These are phyloP conservation scores for Colletes collaris DNA, from an alignment of 2,888 invertebrate species.

Conservation along the genomic window DNA sequence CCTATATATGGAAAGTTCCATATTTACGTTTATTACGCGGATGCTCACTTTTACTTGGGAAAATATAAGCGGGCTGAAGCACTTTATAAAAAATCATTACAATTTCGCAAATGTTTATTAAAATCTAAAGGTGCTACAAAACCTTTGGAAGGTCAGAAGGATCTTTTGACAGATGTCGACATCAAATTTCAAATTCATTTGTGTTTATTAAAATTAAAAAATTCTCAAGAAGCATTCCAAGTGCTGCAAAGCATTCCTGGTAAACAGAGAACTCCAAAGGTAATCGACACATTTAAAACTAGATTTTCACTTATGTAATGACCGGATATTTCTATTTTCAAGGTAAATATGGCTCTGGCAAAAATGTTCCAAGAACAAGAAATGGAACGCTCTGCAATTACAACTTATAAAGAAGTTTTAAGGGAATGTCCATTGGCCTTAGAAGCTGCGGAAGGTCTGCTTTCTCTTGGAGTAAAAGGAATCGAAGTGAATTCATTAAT, in stretches of 20 bases:
- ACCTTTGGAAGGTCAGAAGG: conserved; percentile 84
- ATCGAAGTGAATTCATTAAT: conserved; percentile 90
- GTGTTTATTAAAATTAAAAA: conserved; percentile 88
- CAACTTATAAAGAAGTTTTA: conserved; percentile 91
- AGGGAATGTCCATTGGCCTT: conserved; percentile 90
- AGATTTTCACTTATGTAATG: neutral
- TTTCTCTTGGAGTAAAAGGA: conserved; percentile 89
- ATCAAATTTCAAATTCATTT: conserved; percentile 89
- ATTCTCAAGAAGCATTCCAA: conserved; percentile 86
- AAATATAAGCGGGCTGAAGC: conserved; percentile 89
- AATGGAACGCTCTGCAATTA: conserved; percentile 88
- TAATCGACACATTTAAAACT: conserved; percentile 73
- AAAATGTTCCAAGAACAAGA: conserved; percentile 89
- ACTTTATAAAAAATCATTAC: conserved; percentile 87
- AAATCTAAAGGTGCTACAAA: conserved; percentile 84
- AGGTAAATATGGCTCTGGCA: conserved; percentile 89
- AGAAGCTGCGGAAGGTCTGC: conserved; percentile 89
- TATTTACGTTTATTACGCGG: conserved; percentile 88
- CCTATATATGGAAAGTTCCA: conserved; percentile 87
- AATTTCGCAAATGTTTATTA: conserved; percentile 86
- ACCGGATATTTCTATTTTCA: conserved; percentile 4
- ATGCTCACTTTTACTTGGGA: conserved; percentile 87
- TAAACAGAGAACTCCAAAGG: conserved; percentile 88
- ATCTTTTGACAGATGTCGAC: conserved; percentile 86
- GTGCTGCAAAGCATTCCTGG: conserved; percentile 86